Evolutionary conservation across 2,113 vertebrate species (phyloP).

Genomic region (Leptobrachium leishanense): DNA sequence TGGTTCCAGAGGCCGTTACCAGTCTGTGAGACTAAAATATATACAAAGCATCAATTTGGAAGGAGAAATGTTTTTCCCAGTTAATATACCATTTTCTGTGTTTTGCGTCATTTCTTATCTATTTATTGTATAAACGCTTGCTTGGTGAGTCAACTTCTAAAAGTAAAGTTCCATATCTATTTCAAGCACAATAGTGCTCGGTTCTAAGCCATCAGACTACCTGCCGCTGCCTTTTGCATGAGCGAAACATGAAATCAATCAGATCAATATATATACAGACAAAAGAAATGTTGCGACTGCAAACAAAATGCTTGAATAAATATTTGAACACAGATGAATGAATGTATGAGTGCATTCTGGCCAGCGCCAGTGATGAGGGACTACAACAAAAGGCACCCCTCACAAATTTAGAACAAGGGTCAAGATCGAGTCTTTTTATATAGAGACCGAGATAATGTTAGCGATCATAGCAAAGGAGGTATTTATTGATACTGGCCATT

Average conservation of each 20-base stretch:
- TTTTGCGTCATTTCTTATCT: neutral
- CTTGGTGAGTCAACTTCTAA: neutral
- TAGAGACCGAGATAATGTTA: too few relatives aligned
- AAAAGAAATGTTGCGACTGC: conserved; percentile 42
- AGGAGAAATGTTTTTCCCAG: too few relatives aligned
- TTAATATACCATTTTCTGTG: neutral
- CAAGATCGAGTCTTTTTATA: too few relatives aligned
- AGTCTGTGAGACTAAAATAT: too few relatives aligned
- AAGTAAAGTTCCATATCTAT: conserved; percentile 36
- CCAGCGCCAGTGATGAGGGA: too few relatives aligned
- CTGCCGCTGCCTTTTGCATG: conserved; percentile 36
- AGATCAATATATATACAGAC: conserved; percentile 17
- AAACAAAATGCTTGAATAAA: conserved; percentile 42
- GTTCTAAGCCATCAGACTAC: conserved; percentile 36
- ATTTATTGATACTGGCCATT: too few relatives aligned
- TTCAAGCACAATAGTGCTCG: conserved; percentile 42
- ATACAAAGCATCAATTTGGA: too few relatives aligned
- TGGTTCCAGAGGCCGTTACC: too few relatives aligned
- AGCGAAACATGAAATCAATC: conserved; percentile 50
- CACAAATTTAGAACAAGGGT: too few relatives aligned
- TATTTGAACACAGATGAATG: conserved; percentile 40
- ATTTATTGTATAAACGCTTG: neutral
- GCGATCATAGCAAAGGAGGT: too few relatives aligned
- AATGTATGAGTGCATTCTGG: conserved; percentile 5
- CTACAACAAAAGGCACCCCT: too few relatives aligned